Base-by-base conservation (phyloP, 2,797 vertebrate genomes). In the Aldrovandia affinis region DNA sequence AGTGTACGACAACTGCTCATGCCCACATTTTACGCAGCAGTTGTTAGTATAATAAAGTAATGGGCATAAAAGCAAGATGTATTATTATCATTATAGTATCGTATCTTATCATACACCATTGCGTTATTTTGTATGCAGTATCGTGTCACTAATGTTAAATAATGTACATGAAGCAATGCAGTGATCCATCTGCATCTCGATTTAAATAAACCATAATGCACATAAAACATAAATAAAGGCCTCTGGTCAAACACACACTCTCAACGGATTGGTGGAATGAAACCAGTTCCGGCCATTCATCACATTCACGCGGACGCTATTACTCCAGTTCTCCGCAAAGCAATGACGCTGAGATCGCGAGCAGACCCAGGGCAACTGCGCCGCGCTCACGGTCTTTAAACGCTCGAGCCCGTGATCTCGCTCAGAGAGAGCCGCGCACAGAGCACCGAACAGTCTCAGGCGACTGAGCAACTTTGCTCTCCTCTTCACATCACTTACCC, bases 371-470 rank as follows among this genome's bases (percentile, higher is more conserved):
- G 59, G 57, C 55, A 78, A 33, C 77, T 52, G 77, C n/a, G n/a
- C 77, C 77, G 77, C 77, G 39, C 44, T 30, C 10, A 50, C 10
- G 5, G 47, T 33, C 25, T 78, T 52, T 44, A 81, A 65, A 28
- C 18, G 28, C 55, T 6, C 39, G 18, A 28, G 33, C 47, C 20
- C 14, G 54, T 61, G 80, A 59, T 80, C 14, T 80, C 59, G 54
- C 55, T 9, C 30, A 14, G 54, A 39, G 79, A 39, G 57, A 82
- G 42, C 65, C 81, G 63, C 39, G 44, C 30, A 52, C 44, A 10
- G n/a, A 52, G 14, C 65, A 50, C 54, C 9, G 80, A 63, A 36
- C 80, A 44, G 80, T 30, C 42, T 83, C 73, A 75, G 83, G 77
- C 77, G 28, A 78, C 47, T 14, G 77, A 25, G 75, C 75, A 42